Percentiles rank a stretch among this genome's conserved stretches.
Evolutionary conservation across 1,140 invertebrate genomes (phyloP).

Genomic region (Hypsibius dujardini): DNA sequence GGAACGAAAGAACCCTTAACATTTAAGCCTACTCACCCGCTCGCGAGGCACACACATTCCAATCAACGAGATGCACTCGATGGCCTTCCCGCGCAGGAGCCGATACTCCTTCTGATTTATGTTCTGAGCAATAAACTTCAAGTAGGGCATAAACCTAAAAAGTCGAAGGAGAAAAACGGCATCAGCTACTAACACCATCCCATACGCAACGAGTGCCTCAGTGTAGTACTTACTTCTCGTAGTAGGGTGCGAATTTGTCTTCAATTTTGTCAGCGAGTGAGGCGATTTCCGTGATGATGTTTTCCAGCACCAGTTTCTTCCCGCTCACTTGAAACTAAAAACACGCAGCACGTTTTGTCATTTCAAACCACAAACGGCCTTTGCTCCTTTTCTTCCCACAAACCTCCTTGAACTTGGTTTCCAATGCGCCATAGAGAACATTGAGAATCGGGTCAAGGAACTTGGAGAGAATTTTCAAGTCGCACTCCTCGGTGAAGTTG

Average conservation of each 20-base stretch:
- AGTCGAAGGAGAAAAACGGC: constrained; percentile 35
- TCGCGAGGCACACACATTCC: constrained; percentile 88
- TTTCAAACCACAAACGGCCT: constrained; percentile 16
- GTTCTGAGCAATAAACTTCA: constrained; percentile 93
- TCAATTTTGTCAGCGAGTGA: constrained; percentile 96
- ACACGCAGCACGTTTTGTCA: constrained; percentile 17
- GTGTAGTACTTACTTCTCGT: constrained; percentile 37
- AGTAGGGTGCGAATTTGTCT: constrained; percentile 68
- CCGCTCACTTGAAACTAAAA: constrained; percentile 65
- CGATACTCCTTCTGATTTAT: constrained; percentile 68
- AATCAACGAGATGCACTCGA: constrained; percentile 95
- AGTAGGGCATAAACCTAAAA: constrained; percentile 66
- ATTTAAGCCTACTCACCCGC: constrained; percentile 41
- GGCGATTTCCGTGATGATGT: constrained; percentile 92
- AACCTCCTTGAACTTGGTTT: constrained; percentile 75
- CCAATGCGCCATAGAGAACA: constrained; percentile 75
- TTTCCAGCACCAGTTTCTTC: constrained; percentile 88
- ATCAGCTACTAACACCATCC: constrained; percentile 19
- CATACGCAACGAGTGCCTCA: constrained; percentile 9
- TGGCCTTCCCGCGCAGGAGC: constrained; percentile 78
- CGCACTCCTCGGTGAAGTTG: constrained; percentile 97
- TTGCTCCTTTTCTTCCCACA: too few species aligned
- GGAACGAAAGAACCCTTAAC: too few species aligned
- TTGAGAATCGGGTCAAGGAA: constrained; percentile 77
- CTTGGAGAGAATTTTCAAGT: constrained; percentile 70